These are phyloP conservation scores for Pheosia tremula DNA, from an alignment of 2,888 invertebrate genomes.

Conservation along the genomic window DNA sequence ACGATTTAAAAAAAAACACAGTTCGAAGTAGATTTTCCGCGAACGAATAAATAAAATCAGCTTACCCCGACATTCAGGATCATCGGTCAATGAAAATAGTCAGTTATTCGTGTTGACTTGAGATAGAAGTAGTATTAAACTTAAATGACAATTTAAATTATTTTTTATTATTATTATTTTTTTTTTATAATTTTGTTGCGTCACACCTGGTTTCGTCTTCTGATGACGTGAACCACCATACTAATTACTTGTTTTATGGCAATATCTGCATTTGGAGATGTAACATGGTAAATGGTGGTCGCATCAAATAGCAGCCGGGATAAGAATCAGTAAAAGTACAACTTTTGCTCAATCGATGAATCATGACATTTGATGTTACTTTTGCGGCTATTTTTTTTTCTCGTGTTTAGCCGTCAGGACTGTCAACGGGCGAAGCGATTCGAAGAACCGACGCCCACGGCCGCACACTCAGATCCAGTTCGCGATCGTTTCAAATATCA, in stretches of 20 bases:
- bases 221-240: no score
- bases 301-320: neutral
- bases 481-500: slow-evolving; percentile 21
- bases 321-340: neutral
- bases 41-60: slow-evolving; percentile 19
- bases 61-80: slow-evolving; percentile 12
- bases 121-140: no score
- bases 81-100: slow-evolving; percentile 16
- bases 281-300: no score
- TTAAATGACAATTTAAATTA: no score
- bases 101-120: slow-evolving; percentile 4
- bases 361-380: neutral
- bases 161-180: no score
- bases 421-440: slow-evolving; percentile 20
- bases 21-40: slow-evolving; percentile 12
- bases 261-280: no score
- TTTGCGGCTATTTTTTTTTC: neutral
- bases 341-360: slow-evolving; percentile 1
- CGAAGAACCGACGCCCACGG: slow-evolving; percentile 25
- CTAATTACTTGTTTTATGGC: no score
- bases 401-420: neutral
- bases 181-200: no score
- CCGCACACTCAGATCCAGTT: slow-evolving; percentile 13
- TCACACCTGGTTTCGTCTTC: no score
- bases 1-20: no score